Conservation (phyloP, 2,888 invertebrate genomes). For the Coronaproctus castanopsis region DNA sequence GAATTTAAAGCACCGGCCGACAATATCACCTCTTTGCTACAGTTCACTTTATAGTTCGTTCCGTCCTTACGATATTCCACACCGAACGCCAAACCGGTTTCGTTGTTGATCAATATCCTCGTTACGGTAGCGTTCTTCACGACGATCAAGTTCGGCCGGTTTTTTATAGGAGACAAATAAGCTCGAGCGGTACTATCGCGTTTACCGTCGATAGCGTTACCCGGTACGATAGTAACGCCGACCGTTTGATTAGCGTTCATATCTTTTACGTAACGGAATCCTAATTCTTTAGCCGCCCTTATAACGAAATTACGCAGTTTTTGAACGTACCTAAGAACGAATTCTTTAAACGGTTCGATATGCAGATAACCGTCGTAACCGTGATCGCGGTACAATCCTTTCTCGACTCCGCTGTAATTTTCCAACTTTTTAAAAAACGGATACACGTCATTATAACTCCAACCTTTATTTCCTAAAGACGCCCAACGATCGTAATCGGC, state of each 20-base stretch:
- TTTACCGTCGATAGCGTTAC: constrained; percentile 20
- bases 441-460: constrained; percentile 62
- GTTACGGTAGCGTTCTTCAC: constrained; percentile 35
- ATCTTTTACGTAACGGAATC: not conserved
- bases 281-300: not conserved
- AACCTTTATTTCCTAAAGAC: constrained; percentile 58
- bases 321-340: not conserved
- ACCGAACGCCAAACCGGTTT: constrained; percentile 44
- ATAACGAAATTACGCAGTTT: not conserved
- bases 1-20: constrained; percentile 83
- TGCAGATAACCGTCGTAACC: not conserved
- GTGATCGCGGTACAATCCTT: not conserved
- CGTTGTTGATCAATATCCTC: constrained; percentile 45
- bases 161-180: constrained; percentile 28
- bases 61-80: constrained; percentile 45
- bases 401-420: not conserved
- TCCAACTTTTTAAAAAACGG: constrained; percentile 25
- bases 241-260: not conserved
- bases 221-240: not conserved
- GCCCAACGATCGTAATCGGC: constrained; percentile 78
- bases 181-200: constrained; percentile 29
- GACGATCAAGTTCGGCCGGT: constrained; percentile 36
- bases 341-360: not conserved
- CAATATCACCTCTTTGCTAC: constrained; percentile 66
- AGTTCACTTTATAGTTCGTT: constrained; percentile 30